These are phyloP conservation scores for Penaeus vannamei DNA, from an alignment of 1,140 invertebrate species.

Conservation along the genomic window DNA sequence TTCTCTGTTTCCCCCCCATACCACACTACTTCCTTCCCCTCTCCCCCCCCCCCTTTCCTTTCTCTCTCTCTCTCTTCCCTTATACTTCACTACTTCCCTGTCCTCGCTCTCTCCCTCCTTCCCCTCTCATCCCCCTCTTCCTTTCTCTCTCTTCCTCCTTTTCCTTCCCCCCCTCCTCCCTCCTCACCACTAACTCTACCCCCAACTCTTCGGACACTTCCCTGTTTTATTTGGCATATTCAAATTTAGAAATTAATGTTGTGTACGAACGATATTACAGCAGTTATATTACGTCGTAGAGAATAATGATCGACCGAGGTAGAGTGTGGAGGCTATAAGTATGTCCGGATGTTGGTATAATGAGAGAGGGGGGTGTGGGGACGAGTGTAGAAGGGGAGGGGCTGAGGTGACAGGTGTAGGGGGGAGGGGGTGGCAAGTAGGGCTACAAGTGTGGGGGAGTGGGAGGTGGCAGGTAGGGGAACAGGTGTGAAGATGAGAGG, in stretches of 20 bases:
- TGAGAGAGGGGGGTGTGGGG: background rate
- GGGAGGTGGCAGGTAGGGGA: background rate
- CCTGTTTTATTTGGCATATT: constrained; percentile 25
- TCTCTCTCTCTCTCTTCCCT: background rate
- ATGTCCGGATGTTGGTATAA: background rate
- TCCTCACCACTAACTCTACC: too few species aligned
- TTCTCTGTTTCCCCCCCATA: background rate
- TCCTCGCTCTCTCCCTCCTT: background rate
- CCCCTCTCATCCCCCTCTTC: background rate
- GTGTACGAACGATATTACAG: constrained; percentile 19
- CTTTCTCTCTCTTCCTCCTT: background rate
- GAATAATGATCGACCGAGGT: background rate
- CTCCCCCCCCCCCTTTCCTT: background rate
- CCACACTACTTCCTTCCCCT: background rate
- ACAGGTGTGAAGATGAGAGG: background rate
- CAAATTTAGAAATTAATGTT: constrained; percentile 29
- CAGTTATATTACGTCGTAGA: background rate
- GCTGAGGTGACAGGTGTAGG: background rate
- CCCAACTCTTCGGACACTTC: background rate
- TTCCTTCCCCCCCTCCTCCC: background rate
- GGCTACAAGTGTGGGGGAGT: background rate
- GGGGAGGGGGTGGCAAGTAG: background rate
- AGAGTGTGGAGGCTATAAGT: constrained; percentile 8
- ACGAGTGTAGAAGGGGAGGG: background rate
- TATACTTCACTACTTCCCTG: background rate